phyloP scores from a whole-genome alignment of 2,797 vertebrate species.

The Sebastolobus alascanus region DNA sequence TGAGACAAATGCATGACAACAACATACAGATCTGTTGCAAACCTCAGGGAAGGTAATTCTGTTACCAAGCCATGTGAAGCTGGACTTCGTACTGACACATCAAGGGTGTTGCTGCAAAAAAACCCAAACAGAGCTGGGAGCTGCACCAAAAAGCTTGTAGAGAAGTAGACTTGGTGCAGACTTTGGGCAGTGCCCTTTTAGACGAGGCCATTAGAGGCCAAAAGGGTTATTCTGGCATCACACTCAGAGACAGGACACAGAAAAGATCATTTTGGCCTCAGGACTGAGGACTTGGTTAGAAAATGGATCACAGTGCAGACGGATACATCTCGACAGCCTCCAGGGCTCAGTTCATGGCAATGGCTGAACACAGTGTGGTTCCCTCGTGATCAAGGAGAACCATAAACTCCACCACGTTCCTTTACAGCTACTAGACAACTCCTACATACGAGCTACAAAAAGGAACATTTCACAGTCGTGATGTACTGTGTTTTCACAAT shows the following conservation, averaged over 20 bases:
- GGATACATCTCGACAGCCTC: conserved; percentile 55
- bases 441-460: conserved; percentile 19
- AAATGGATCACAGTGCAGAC: conserved; percentile 98
- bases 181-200: conserved; percentile 50
- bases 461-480: conserved; percentile 18
- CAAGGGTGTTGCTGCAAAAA: conserved; percentile 36
- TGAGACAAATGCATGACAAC: conserved; percentile 52
- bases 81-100: conserved; percentile 57
- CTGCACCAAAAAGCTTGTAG: conserved; percentile 56
- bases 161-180: conserved; percentile 51
- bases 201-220: conserved; percentile 53
- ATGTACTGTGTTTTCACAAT: conserved; percentile 36
- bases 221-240: conserved; percentile 95
- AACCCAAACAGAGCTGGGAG: conserved; percentile 45
- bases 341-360: conserved; percentile 31
- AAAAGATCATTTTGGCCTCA: conserved; percentile 53
- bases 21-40: conserved; percentile 48
- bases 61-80: conserved; percentile 59
- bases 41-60: conserved; percentile 46
- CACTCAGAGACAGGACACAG: conserved; percentile 84
- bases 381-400: conserved; percentile 30
- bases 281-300: conserved; percentile 4
- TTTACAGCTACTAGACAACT: conserved; percentile 18
- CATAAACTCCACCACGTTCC: not conserved
- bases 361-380: conserved; percentile 29